Conservation (phyloP, 2,797 vertebrate species). For the Brachyalestes nurse region DNA sequence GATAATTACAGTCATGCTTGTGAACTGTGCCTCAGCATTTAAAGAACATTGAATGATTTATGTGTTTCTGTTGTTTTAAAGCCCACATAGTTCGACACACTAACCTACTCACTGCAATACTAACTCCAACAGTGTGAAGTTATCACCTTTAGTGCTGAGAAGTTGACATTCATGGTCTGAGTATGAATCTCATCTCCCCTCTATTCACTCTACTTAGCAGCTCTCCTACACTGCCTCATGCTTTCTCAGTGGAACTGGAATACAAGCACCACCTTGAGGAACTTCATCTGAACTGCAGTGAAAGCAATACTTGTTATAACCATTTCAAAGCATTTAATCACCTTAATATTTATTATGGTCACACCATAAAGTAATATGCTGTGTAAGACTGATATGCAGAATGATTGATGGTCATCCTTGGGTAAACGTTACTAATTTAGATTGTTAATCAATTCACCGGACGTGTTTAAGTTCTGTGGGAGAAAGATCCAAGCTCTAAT, state of each 20-base stretch:
- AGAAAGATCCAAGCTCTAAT: neutral
- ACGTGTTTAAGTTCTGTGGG: neutral
- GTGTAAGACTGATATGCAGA: neutral
- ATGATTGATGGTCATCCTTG: too few species aligned
- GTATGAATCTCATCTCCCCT: constrained; percentile 37
- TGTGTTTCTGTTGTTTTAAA: neutral
- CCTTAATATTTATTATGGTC: too few species aligned
- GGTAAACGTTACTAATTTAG: neutral
- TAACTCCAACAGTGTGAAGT: constrained; percentile 24
- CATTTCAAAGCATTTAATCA: neutral
- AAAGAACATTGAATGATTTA: neutral
- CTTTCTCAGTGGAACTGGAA: constrained; percentile 43
- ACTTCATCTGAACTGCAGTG: constrained; percentile 11
- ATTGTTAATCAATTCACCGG: neutral
- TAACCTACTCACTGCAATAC: constrained; percentile 16
- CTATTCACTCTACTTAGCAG: constrained; percentile 27
- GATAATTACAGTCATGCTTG: constrained; percentile 17
- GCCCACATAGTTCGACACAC: neutral
- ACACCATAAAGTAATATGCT: neutral
- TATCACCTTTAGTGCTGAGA: neutral
- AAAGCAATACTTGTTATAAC: neutral
- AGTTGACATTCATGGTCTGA: constrained; percentile 37
- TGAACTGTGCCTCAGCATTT: constrained; percentile 13
- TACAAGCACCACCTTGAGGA: constrained; percentile 68
- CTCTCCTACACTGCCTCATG: neutral